Conservation (phyloP, 1,140 invertebrate genomes). For the Lithobius niger region DNA sequence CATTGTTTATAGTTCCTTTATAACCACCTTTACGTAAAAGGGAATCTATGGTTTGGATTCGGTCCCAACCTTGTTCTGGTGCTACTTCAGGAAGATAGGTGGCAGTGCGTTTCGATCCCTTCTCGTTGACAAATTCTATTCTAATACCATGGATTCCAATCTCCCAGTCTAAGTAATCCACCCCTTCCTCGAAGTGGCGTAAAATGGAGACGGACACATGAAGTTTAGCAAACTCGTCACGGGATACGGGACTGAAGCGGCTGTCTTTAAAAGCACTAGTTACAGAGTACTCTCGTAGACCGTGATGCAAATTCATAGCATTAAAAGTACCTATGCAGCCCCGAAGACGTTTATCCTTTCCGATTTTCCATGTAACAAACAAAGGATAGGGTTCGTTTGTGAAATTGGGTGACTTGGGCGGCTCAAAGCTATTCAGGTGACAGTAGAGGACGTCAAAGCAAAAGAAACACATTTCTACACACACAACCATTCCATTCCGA, state of each 20-base stretch:
- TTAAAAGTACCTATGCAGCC: constrained; percentile 95
- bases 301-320: constrained; percentile 82
- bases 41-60: constrained; percentile 94
- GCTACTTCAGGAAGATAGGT: constrained; percentile 97
- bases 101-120: constrained; percentile 85
- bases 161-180: constrained; percentile 93
- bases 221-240: constrained; percentile 81
- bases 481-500: constrained; percentile 53
- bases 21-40: constrained; percentile 92
- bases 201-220: constrained; percentile 93
- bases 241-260: constrained; percentile 86
- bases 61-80: constrained; percentile 95
- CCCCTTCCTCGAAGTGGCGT: constrained; percentile 86
- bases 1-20: constrained; percentile 75
- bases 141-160: constrained; percentile 93
- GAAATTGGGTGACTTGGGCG: constrained; percentile 76
- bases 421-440: constrained; percentile 81
- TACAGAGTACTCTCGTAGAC: constrained; percentile 88
- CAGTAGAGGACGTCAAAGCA: constrained; percentile 95
- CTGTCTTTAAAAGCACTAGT: constrained; percentile 96
- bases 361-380: constrained; percentile 98
- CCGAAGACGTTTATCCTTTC: constrained; percentile 74
- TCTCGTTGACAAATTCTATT: constrained; percentile 93
- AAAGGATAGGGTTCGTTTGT: constrained; percentile 89
- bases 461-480: constrained; percentile 93